These are phyloP conservation scores for Lasioglossum oenotherae DNA, from an alignment of 2,888 invertebrate genomes.

Conservation along the genomic window DNA sequence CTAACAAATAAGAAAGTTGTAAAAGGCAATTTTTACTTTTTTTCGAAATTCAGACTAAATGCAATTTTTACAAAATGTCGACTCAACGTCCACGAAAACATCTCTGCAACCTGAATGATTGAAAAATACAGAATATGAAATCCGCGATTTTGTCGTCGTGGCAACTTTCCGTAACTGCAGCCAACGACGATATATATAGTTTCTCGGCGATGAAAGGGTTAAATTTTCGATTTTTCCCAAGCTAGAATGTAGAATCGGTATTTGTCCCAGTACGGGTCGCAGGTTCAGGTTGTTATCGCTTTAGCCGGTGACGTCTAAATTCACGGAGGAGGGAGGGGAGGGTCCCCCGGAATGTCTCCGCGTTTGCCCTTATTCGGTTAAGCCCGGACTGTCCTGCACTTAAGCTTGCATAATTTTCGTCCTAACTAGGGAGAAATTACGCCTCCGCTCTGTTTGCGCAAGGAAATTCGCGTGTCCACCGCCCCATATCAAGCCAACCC, in stretches of 20 bases:
- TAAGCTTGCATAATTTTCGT: slow-evolving; percentile 81
- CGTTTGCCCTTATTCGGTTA: slow-evolving; percentile 75
- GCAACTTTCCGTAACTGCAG: neutral
- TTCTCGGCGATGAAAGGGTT: neutral
- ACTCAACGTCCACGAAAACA: neutral
- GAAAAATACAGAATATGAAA: no score
- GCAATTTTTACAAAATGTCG: neutral
- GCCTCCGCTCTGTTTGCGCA: slow-evolving; percentile 72
- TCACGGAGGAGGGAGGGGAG: slow-evolving; percentile 13
- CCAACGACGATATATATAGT: neutral
- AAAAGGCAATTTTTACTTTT: no score
- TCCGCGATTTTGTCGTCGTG: no score
- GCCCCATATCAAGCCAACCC: slow-evolving; percentile 27
- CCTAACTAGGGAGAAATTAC: slow-evolving; percentile 78
- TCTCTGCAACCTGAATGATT: no score
- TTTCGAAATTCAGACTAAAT: no score
- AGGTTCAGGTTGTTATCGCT: slow-evolving; percentile 68
- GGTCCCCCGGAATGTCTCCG: slow-evolving; percentile 33
- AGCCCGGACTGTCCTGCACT: slow-evolving; percentile 77
- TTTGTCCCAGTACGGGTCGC: neutral
- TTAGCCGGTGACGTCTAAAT: slow-evolving; percentile 49
- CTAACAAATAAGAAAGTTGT: no score
- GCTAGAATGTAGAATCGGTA: neutral
- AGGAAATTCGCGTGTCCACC: slow-evolving; percentile 71
- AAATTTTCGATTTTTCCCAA: neutral